Percentiles rank a stretch among this genome's conserved stretches.
Conservation (phyloP, 2,888 invertebrate genomes). For the Apocheima hispidaria region DNA sequence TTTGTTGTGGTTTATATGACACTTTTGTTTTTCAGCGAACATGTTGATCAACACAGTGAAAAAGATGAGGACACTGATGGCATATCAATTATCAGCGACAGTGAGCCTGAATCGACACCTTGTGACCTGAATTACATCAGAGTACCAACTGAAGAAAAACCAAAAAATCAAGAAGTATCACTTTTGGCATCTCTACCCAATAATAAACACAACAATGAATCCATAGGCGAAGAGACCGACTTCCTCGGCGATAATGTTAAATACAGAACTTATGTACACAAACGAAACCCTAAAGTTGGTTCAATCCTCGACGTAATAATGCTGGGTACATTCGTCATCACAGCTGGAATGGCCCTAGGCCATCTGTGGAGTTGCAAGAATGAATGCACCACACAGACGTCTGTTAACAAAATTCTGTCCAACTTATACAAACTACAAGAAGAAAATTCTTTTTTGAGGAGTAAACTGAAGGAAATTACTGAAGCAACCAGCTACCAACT, state of each 20-base stretch:
- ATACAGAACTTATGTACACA: constrained; percentile 80
- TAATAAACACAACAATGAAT: constrained; percentile 47
- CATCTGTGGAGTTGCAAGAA: constrained; percentile 83
- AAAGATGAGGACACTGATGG: constrained; percentile 84
- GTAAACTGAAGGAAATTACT: constrained; percentile 74
- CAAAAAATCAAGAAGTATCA: constrained; percentile 46
- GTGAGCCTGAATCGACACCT: constrained; percentile 72
- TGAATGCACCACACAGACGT: constrained; percentile 71
- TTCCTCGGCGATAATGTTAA: constrained; percentile 69
- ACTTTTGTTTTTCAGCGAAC: constrained; percentile 52
- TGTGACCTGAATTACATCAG: constrained; percentile 60
- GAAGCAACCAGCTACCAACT: constrained; percentile 59
- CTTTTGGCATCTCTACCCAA: constrained; percentile 14
- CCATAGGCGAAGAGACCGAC: constrained; percentile 63
- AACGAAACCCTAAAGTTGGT: constrained; percentile 78
- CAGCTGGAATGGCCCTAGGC: constrained; percentile 80
- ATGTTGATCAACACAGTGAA: constrained; percentile 57
- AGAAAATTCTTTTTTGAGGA: constrained; percentile 78
- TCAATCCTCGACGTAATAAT: constrained; percentile 79
- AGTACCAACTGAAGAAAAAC: constrained; percentile 54
- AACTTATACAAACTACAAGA: constrained; percentile 82
- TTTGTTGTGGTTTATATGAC: neutral
- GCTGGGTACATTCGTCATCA: constrained; percentile 77
- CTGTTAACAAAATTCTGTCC: constrained; percentile 79
- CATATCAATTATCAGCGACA: constrained; percentile 82